phyloP scores from a whole-genome alignment of 2,888 invertebrate genomes.

The Liposcelis brunnea region DNA sequence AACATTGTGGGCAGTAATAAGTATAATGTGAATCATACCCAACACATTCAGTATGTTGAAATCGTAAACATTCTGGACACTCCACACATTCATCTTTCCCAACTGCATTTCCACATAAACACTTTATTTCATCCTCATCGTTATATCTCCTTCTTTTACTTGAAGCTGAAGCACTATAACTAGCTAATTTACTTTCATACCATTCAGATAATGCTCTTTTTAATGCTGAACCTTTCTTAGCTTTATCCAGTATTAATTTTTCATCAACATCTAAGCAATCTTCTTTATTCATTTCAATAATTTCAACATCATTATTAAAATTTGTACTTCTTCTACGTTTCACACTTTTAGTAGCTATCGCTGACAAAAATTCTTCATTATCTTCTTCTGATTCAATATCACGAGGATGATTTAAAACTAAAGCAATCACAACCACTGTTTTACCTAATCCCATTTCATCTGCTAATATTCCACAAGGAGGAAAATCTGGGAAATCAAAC shows the following conservation, averaged over 20 bases:
- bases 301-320: background rate
- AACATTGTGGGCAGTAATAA: slow-evolving; percentile 51
- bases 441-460: slow-evolving; percentile 74
- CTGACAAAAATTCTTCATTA: background rate
- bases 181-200: slow-evolving; percentile 22
- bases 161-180: slow-evolving; percentile 13
- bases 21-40: slow-evolving; percentile 26
- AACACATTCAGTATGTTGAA: slow-evolving; percentile 48
- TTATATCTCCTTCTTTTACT: slow-evolving; percentile 11
- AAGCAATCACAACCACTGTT: slow-evolving; percentile 53
- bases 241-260: slow-evolving; percentile 19
- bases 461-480: slow-evolving; percentile 42
- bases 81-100: slow-evolving; percentile 27
- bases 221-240: slow-evolving; percentile 11
- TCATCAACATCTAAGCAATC: slow-evolving; percentile 12
- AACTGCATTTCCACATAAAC: slow-evolving; percentile 30
- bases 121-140: slow-evolving; percentile 19
- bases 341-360: slow-evolving; percentile 8
- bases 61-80: slow-evolving; percentile 38
- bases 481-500: slow-evolving; percentile 6
- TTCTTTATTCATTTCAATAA: slow-evolving; percentile 8
- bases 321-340: slow-evolving; percentile 12
- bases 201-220: slow-evolving; percentile 21
- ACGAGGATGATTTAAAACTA: background rate
- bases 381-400: background rate